Percentiles rank a stretch among this genome's conserved stretches.
These are phyloP conservation scores for Candidula unifasciata DNA, from an alignment of 2,888 invertebrate species.

Conservation along the genomic window DNA sequence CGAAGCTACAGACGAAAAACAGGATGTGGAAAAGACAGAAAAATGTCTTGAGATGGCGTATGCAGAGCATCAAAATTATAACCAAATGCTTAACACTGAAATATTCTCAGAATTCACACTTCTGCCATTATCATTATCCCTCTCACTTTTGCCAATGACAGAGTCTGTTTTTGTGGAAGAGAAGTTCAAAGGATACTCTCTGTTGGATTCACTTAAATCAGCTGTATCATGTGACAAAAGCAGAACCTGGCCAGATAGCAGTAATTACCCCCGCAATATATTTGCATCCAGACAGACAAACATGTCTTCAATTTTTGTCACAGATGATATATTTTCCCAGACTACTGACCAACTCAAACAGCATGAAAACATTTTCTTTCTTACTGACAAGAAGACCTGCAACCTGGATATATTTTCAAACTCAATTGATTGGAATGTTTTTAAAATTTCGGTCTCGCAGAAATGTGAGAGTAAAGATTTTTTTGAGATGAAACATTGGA, in stretches of 20 bases:
- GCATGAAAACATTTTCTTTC: neutral
- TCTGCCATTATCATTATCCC: neutral
- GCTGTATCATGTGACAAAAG: neutral
- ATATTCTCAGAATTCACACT: neutral
- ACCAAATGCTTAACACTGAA: neutral
- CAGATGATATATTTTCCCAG: neutral
- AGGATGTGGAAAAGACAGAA: neutral
- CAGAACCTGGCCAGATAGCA: neutral
- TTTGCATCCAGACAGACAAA: conserved; percentile 20
- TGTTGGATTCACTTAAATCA: neutral
- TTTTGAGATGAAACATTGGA: neutral
- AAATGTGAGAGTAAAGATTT: conserved; percentile 34
- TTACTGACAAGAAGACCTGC: conserved; percentile 15
- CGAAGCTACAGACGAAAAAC: conserved; percentile 7
- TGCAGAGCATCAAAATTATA: neutral
- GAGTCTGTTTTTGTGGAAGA: neutral
- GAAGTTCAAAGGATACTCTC: too few relatives aligned
- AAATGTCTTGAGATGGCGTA: neutral
- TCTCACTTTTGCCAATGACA: neutral
- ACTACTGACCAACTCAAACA: neutral
- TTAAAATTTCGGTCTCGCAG: neutral
- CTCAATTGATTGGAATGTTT: conserved; percentile 9
- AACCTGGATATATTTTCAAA: neutral
- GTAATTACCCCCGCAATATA: conserved; percentile 19
- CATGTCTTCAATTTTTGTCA: neutral